These are phyloP conservation scores for Mylabris sibirica DNA, from an alignment of 2,888 invertebrate genomes.

Conservation along the genomic window DNA sequence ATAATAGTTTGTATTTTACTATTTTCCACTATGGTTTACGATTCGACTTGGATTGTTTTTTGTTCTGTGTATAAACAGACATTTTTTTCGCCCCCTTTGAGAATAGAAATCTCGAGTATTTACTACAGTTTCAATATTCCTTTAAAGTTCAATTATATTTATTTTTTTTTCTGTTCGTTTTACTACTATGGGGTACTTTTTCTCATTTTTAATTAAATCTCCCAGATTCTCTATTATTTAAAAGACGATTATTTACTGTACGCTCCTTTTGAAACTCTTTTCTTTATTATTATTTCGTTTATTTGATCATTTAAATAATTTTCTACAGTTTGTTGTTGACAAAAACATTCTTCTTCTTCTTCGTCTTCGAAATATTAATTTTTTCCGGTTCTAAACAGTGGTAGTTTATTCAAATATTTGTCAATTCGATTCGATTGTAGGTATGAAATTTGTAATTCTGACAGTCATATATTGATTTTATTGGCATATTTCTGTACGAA, in stretches of 20 bases:
- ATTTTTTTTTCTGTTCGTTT: conserved; percentile 1
- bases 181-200: not conserved
- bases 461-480: conserved; percentile 34
- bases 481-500: conserved; percentile 25
- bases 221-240: not conserved
- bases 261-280: not conserved
- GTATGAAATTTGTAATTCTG: conserved; percentile 21
- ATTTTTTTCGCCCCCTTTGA: too few relatives aligned
- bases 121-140: too few relatives aligned
- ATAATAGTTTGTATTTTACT: not conserved
- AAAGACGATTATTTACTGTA: not conserved
- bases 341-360: not conserved
- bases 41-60: too few relatives aligned
- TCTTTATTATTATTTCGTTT: not conserved
- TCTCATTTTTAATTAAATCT: not conserved
- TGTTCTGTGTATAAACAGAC: too few relatives aligned
- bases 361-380: not conserved
- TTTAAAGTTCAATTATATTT: too few relatives aligned
- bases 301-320: not conserved
- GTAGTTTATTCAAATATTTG: not conserved
- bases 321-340: not conserved
- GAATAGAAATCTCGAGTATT: too few relatives aligned
- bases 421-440: not conserved
- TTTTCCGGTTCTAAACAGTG: not conserved
- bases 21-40: too few relatives aligned